Conservation (phyloP, 2,888 invertebrate genomes). For the Rhyacophila evoluta region DNA sequence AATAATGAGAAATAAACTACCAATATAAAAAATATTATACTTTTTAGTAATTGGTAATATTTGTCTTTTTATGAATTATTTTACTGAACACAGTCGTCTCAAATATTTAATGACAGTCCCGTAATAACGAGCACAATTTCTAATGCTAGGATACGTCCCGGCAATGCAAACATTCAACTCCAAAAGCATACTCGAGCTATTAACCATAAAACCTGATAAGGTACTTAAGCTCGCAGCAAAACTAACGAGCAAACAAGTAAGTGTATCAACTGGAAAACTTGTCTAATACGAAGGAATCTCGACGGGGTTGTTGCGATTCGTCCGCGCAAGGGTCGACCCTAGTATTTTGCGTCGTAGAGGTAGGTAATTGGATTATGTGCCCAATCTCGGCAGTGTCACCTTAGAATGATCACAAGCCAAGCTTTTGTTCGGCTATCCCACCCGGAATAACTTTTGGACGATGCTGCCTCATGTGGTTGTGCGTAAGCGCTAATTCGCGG, state of each 20-base stretch:
- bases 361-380: constrained; percentile 40
- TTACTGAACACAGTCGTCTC: too few relatives aligned
- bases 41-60: too few relatives aligned
- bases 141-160: background rate
- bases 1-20: too few relatives aligned
- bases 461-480: background rate
- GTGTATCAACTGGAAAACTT: constrained; percentile 24
- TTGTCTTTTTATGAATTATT: too few relatives aligned
- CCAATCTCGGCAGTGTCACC: constrained; percentile 37
- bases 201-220: constrained; percentile 22
- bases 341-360: background rate
- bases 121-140: background rate
- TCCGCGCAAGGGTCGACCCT: background rate
- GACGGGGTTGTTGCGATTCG: background rate
- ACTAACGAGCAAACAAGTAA: constrained; percentile 22
- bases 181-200: background rate
- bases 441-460: background rate
- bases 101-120: background rate
- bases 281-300: constrained; percentile 9
- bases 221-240: background rate
- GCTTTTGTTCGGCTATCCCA: constrained; percentile 30
- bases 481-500: background rate
- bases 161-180: background rate
- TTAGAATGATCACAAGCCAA: constrained; percentile 15
- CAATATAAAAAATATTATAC: too few relatives aligned